Conservation (phyloP, 2,888 invertebrate genomes). For the Tineola bisselliella region DNA sequence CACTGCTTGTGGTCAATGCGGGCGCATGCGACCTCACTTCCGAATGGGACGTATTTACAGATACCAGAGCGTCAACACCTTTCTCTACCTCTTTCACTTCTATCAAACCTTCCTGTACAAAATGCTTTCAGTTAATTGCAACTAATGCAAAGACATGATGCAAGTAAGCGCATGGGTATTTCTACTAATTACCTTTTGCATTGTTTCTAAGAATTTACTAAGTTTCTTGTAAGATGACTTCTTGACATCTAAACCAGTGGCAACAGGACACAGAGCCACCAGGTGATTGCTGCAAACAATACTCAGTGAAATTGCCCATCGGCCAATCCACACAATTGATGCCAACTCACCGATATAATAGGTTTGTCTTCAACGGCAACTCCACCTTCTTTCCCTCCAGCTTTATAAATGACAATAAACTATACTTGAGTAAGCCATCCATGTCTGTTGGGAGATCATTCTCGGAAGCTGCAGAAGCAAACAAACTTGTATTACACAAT, state of each 20-base stretch:
- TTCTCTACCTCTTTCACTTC: slow-evolving; percentile 74
- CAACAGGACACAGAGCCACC: slow-evolving; percentile 73
- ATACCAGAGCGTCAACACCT: slow-evolving; percentile 83
- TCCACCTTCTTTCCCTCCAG: slow-evolving; percentile 74
- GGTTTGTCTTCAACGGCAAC: slow-evolving; percentile 83
- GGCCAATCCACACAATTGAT: too few species aligned
- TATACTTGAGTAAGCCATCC: slow-evolving; percentile 78
- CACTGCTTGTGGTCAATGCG: slow-evolving; percentile 17
- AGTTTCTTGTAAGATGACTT: slow-evolving; percentile 91
- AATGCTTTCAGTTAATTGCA: not conserved
- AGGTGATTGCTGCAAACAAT: slow-evolving; percentile 69
- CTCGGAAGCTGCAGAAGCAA: too few species aligned
- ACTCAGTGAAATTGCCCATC: too few species aligned
- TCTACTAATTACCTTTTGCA: slow-evolving; percentile 67
- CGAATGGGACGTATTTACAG: slow-evolving; percentile 71
- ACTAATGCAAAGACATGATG: too few species aligned
- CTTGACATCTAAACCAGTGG: slow-evolving; percentile 80
- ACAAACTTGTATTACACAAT: too few species aligned
- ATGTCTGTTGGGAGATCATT: slow-evolving; percentile 49
- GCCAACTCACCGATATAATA: slow-evolving; percentile 74
- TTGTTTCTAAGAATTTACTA: slow-evolving; percentile 82
- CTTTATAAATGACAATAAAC: slow-evolving; percentile 83
- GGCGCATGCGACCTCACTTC: slow-evolving; percentile 40
- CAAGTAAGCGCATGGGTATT: too few species aligned
- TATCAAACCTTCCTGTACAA: slow-evolving; percentile 65